Base-by-base conservation (phyloP, 1,140 invertebrate genomes). In the Eumeta japonica region DNA sequence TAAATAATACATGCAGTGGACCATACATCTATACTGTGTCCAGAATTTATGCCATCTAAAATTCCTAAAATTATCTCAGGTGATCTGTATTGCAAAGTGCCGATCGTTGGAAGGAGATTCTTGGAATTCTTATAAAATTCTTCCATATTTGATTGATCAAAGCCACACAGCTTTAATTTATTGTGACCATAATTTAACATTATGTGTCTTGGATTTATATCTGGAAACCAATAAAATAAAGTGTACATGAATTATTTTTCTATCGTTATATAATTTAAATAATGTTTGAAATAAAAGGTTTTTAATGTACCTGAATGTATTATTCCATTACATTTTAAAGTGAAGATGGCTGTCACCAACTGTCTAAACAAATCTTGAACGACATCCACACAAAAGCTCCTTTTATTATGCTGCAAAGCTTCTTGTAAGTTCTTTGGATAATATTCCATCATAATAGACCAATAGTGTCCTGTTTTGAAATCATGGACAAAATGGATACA, bases 201-300 rank as follows among this genome's bases (percentile, higher is more conserved):
- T 13, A 65, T 52, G 34, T 65, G 62, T n/a, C 24, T 30, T 11
- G 62, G 62, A 43, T 58, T 61, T 43, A 65, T 62, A 46, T 58
- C 62, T 65, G 55, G 39, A 60, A 62, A 28, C 32, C 28, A 31
- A 24, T 18, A 19, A n/a, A n/a, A n/a, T n/a, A n/a, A n/a, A n/a
- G n/a, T n/a, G n/a, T n/a, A n/a, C n/a, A n/a, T n/a, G n/a, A n/a
- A n/a, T n/a, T n/a, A n/a, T n/a, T n/a, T n/a, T n/a, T n/a, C n/a
- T n/a, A n/a, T n/a, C n/a, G n/a, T n/a, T n/a, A n/a, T n/a, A n/a
- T n/a, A n/a, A n/a, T n/a, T n/a, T n/a, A n/a, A n/a, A n/a, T n/a
- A n/a, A n/a, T n/a, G n/a, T n/a, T n/a, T n/a, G n/a, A n/a, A n/a
- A n/a, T n/a, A n/a, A n/a, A n/a, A n/a, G n/a, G n/a, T n/a, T n/a